Percentiles rank a stretch among this genome's conserved stretches.
Evolutionary conservation across 1,140 invertebrate genomes (phyloP).

Genomic region (Radopholus similis): DNA sequence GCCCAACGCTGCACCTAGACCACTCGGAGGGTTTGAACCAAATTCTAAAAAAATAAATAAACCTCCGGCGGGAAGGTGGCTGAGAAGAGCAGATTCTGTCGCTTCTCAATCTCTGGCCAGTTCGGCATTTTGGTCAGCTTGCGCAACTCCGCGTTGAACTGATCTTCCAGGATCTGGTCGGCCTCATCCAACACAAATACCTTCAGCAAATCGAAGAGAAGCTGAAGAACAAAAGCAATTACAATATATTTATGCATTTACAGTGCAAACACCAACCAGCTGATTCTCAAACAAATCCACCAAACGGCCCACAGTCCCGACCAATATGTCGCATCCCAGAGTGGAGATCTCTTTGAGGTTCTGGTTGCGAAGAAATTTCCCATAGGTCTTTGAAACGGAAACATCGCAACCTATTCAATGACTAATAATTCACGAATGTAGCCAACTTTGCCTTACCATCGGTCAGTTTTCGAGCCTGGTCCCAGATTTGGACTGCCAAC

Average conservation of each 20-base stretch:
- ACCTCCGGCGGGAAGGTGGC: conserved; percentile 66
- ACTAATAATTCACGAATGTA: too few relatives aligned
- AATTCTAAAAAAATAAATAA: too few relatives aligned
- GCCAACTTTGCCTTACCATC: conserved; percentile 71
- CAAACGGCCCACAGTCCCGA: background rate
- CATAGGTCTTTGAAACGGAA: background rate
- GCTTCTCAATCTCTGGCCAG: conserved; percentile 56
- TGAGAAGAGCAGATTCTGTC: conserved; percentile 66
- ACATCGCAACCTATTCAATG: background rate
- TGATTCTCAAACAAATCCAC: background rate
- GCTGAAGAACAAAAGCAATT: conserved; percentile 32
- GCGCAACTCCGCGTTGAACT: conserved; percentile 49
- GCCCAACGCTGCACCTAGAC: conserved; percentile 38
- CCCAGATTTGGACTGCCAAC: conserved; percentile 90
- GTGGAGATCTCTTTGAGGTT: too few relatives aligned
- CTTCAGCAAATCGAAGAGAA: conserved; percentile 69
- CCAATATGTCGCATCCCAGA: background rate
- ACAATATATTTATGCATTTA: too few relatives aligned
- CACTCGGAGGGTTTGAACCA: too few relatives aligned
- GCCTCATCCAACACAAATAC: conserved; percentile 90
- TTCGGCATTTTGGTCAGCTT: conserved; percentile 18
- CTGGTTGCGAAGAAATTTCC: too few relatives aligned
- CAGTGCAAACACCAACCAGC: too few relatives aligned
- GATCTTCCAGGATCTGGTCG: conserved; percentile 85
- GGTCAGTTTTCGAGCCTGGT: conserved; percentile 91